These are phyloP conservation scores for Corythucha ciliata DNA, from an alignment of 2,888 invertebrate species.

Conservation along the genomic window DNA sequence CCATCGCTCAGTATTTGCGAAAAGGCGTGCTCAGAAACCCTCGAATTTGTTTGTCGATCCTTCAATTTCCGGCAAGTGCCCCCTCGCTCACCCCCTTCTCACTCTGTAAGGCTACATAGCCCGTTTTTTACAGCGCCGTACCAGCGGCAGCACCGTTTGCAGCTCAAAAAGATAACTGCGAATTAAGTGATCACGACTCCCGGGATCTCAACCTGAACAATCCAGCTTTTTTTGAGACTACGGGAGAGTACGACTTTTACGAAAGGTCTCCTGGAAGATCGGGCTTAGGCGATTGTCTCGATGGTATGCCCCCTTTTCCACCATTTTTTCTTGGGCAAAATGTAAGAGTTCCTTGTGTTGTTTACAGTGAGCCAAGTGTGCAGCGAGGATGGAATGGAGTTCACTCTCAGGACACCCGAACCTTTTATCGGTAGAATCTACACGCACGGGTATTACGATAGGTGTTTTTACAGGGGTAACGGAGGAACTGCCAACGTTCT, in stretches of 20 bases:
- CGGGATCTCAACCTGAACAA: constrained; percentile 75
- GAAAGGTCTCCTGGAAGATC: constrained; percentile 66
- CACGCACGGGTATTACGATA: constrained; percentile 82
- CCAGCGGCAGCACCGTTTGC: constrained; percentile 48
- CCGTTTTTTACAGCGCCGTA: constrained; percentile 45
- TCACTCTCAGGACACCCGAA: constrained; percentile 77
- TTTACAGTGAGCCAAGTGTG: constrained; percentile 75
- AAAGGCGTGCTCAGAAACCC: constrained; percentile 69
- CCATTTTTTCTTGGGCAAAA: neutral
- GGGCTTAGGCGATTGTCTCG: constrained; percentile 69
- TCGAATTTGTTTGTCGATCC: constrained; percentile 75
- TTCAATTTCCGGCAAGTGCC: constrained; percentile 66
- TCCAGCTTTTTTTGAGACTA: constrained; percentile 72
- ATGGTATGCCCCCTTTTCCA: constrained; percentile 52
- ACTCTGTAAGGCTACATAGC: neutral
- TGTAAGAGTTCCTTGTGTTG: constrained; percentile 1
- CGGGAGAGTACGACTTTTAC: constrained; percentile 76
- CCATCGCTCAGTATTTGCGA: constrained; percentile 72
- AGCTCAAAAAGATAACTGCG: constrained; percentile 70
- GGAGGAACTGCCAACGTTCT: constrained; percentile 75
- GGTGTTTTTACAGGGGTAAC: constrained; percentile 83
- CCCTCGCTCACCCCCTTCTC: neutral
- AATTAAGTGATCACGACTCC: constrained; percentile 77
- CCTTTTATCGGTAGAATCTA: constrained; percentile 84
- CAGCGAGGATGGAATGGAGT: constrained; percentile 90